Percentiles rank a stretch among this genome's conserved stretches.
Evolutionary conservation across 53 echinoderm and acorn worm genomes (phyloP).

Genomic region (Holothuria leucospilota): DNA sequence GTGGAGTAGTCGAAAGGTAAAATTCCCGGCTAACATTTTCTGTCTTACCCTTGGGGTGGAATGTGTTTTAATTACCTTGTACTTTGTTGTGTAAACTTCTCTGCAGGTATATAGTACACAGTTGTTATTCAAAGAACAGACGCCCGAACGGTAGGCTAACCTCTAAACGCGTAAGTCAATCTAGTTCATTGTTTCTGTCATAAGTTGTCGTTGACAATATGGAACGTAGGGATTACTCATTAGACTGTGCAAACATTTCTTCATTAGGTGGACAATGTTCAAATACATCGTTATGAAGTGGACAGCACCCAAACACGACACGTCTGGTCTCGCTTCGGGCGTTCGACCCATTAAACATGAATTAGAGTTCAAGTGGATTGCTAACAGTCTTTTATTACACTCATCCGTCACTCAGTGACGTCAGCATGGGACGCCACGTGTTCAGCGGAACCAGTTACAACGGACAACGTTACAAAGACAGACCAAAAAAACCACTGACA

Average conservation of each 20-base stretch:
- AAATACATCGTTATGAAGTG: background rate
- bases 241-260: conserved; percentile 21
- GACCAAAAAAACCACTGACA: too few species aligned
- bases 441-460: too few species aligned
- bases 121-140: too few species aligned
- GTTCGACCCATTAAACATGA: conserved; percentile 17
- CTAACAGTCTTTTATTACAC: conserved; percentile 16
- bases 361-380: conserved; percentile 15
- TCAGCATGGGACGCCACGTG: background rate
- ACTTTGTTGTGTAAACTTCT: too few species aligned
- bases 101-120: too few species aligned
- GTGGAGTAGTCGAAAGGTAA: too few species aligned
- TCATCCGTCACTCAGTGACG: conserved; percentile 9
- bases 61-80: too few species aligned
- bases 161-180: background rate
- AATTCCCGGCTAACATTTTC: too few species aligned
- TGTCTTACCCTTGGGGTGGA: too few species aligned
- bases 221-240: background rate
- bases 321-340: conserved; percentile 11
- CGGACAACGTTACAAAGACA: too few species aligned
- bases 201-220: background rate
- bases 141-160: background rate
- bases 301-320: background rate
- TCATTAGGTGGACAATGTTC: background rate
- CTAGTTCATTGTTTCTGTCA: background rate